A percentile compares a stretch with the other conserved stretches of the same genome.
Evolutionary conservation across 2,797 vertebrate genomes (phyloP).

Genomic region (Eremophila alpestris): DNA sequence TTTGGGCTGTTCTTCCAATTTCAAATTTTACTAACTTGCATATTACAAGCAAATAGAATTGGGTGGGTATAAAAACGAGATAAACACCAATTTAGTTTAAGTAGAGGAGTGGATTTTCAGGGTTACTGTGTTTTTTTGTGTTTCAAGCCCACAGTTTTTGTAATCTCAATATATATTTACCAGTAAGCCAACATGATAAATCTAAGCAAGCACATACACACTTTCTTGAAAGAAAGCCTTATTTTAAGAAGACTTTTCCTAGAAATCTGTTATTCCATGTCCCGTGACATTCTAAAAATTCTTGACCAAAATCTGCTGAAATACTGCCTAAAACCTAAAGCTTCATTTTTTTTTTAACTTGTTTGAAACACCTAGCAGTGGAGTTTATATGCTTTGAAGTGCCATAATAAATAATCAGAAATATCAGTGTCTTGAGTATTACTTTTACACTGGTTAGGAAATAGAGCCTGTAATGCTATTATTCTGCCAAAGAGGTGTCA

Average conservation of each 20-base stretch:
- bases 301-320: neutral
- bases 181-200: neutral
- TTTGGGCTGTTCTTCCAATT: neutral
- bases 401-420: constrained; percentile 52
- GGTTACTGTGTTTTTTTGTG: neutral
- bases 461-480: neutral
- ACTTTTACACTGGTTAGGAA: neutral
- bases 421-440: constrained; percentile 1
- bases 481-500: neutral
- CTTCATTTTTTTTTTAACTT: neutral
- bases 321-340: neutral
- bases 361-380: neutral
- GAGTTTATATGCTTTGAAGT: constrained; percentile 45
- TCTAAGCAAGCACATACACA: neutral
- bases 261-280: neutral
- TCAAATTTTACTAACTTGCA: neutral
- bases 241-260: neutral
- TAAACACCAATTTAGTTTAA: neutral
- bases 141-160: neutral
- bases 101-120: neutral
- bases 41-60: neutral
- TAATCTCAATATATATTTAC: neutral
- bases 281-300: neutral
- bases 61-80: neutral
- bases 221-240: neutral